Base-by-base conservation (phyloP, 2,113 vertebrate species). In the Nipponia nippon region DNA sequence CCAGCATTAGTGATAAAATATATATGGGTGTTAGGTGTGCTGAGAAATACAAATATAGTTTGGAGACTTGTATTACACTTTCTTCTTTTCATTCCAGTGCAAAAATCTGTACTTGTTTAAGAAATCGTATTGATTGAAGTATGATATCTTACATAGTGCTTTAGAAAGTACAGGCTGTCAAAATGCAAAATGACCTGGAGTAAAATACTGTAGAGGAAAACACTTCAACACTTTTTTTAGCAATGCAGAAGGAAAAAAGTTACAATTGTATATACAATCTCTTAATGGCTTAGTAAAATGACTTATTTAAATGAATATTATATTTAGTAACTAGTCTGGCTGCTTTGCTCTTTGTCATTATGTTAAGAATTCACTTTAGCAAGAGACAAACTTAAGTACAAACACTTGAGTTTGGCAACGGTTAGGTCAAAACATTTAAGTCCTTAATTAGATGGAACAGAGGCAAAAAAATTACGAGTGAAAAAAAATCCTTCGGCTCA, bases 401-500 rank as follows among this genome's bases (percentile, higher is more conserved):
- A 96, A 96, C 93, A 97, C 96, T 98, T 97, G 80, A 97, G 92
- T 97, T 95, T 97, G 93, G 95, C 90, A 97, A 55, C 93, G 90
- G 88, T 97, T 97, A 90, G 97, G 97, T 98, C 96, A 98, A 98
- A 98, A 97, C 96, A 97, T 97, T 98, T 98, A 97, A 97, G 92
- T 97, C 92, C 96, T 97, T 98, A 98, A 97, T 97, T 98, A 97
- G 91, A 95, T 97, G 69, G 86, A 97, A 96, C 10, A 53, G 73
- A 97, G 40, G 83, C 72, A 94, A 94, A 97, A 85, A 89, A 85
- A 84, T 77, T 89, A 87, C 58, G 89, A 95, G 90, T 85, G 22
- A 91, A 46, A 29, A 90, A 47, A 84, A 76, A 62, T 62, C 30
- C n/a, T 27, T 91, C 66, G 21, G 79, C 78, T 96, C 77, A 93